Conservation (phyloP, 2,797 vertebrate genomes). For the Amniataba percoides region DNA sequence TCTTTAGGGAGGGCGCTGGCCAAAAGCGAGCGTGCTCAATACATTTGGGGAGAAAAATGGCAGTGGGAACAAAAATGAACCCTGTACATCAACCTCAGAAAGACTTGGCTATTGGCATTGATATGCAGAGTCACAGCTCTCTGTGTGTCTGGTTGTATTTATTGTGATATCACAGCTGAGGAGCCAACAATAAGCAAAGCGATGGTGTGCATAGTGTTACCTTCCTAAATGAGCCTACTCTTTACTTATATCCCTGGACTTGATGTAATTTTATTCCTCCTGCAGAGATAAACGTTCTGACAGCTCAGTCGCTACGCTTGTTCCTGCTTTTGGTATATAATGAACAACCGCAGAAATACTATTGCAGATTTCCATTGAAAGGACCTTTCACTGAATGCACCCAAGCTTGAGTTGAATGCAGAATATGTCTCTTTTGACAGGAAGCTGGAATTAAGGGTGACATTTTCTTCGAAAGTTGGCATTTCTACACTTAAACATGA, state of each 20-base stretch:
- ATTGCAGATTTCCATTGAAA: conserved; percentile 6
- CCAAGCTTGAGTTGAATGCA: conserved; percentile 7
- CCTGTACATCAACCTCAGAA: conserved; percentile 23
- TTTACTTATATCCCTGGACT: conserved; percentile 29
- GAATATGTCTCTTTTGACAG: conserved; percentile 14
- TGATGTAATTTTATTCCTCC: conserved; percentile 34
- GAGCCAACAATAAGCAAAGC: conserved; percentile 33
- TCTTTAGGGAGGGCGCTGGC: not conserved
- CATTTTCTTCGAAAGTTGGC: conserved; percentile 20
- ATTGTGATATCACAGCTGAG: conserved; percentile 33
- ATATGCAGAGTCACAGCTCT: conserved; percentile 8
- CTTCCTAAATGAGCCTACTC: conserved; percentile 32
- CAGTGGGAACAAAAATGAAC: not conserved
- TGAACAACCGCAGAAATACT: not conserved
- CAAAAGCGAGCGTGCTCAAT: not conserved
- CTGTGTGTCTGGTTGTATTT: not conserved
- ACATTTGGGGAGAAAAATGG: not conserved
- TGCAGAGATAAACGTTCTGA: conserved; percentile 37
- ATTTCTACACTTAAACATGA: not conserved
- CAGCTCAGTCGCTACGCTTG: conserved; percentile 24
- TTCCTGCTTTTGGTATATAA: conserved; percentile 16
- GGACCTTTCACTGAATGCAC: not conserved
- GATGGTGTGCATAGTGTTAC: conserved; percentile 32
- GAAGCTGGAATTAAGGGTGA: conserved; percentile 13
- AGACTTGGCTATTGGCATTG: conserved; percentile 6